Evolutionary conservation across 2,113 vertebrate genomes (phyloP), one percentile per base, ranked within the genome.

Genomic region (Eira barbara): DNA sequence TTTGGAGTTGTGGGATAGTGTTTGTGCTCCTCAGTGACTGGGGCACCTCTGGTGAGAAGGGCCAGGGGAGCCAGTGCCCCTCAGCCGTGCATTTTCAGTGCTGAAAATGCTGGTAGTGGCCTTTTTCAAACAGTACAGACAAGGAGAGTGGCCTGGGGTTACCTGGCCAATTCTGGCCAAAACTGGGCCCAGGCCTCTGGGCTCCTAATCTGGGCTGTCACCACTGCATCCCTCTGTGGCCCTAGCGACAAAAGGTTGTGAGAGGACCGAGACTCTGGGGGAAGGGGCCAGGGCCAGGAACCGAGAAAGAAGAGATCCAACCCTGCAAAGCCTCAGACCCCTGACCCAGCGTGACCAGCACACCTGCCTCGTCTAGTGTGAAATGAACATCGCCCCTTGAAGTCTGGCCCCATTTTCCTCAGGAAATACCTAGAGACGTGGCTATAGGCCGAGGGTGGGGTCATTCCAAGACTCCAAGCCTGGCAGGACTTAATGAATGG

Each of bases 101-200:
- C 57, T 57, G 55, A 47, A n/a, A 94, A 34, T 63, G 49, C 90
- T 31, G 27, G 61, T 3, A 6, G 9, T 1, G 6, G 15, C n/a
- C 20, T 34, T 71, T 57, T 57, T 15, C 29, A 86, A 92, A 86
- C 17, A 11, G 7, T 13, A 27, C 6, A 13, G 47, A 25, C 2
- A 4, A 42, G 55, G 59, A 59, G 13, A 6, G 20, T 34, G 49
- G 52, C 69, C 18, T 63, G 18, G 31, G 39, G 4, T 65, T 29
- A 23, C 9, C 0, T 0, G 14, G 47, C 18, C 1, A 2, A 2
- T 39, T 57, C 18, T 52, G n/a, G 45, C 42, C 47, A 15, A 78
- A 42, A 71, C 23, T 31, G 15, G 42, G 39, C 59, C n/a, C 52
- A 59, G 36, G 73, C 39, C 34, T 80, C 71, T 21, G 13, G 57